These are phyloP conservation scores for Anarrhichthys ocellatus DNA, from an alignment of 2,113 vertebrate genomes.

Conservation along the genomic window DNA sequence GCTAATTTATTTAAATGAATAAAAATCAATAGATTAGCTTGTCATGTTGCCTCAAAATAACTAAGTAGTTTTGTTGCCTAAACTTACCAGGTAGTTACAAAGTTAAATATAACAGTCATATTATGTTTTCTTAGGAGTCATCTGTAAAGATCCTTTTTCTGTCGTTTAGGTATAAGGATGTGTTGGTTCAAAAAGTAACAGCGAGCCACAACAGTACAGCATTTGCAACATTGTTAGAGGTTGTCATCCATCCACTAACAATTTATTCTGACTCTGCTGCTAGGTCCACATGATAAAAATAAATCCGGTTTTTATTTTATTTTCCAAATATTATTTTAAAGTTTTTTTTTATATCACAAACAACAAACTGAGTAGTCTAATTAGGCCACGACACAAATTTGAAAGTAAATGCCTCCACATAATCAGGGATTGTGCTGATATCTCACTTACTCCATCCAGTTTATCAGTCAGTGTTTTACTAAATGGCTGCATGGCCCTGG, in stretches of 20 bases:
- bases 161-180: too few species aligned
- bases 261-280: constrained; percentile 6
- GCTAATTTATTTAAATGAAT: too few species aligned
- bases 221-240: not conserved
- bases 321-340: not conserved
- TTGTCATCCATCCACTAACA: not conserved
- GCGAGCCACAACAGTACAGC: not conserved
- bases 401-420: not conserved
- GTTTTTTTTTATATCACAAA: not conserved
- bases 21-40: too few species aligned
- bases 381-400: not conserved
- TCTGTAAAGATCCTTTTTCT: too few species aligned
- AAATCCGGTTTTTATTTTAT: not conserved
- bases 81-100: too few species aligned
- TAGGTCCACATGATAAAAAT: not conserved
- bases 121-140: too few species aligned
- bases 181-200: too few species aligned
- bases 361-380: not conserved
- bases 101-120: too few species aligned
- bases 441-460: not conserved
- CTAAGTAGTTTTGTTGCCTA: too few species aligned
- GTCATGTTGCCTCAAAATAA: too few species aligned
- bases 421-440: not conserved
- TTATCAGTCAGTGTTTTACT: not conserved
- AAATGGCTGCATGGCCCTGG: not conserved